phyloP scores from a whole-genome alignment of 2,797 vertebrate species.

The Myiothlypis coronata region DNA sequence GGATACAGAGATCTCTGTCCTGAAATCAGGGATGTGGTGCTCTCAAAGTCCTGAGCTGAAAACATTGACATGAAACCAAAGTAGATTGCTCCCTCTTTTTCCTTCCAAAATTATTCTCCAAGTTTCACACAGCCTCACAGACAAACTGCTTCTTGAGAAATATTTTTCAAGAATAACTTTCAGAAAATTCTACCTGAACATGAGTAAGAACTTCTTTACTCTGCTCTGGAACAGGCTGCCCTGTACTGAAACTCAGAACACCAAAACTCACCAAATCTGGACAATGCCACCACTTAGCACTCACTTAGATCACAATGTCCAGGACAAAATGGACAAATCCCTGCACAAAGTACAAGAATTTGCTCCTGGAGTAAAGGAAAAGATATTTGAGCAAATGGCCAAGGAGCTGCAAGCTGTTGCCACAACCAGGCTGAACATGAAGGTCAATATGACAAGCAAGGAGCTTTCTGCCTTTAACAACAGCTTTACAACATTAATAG shows the following conservation, averaged over 20 bases:
- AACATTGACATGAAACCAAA: not conserved
- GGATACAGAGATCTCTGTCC: not conserved
- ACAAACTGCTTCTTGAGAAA: not conserved
- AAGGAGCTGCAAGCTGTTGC: not conserved
- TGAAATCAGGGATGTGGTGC: rapidly evolving
- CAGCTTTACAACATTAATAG: not conserved
- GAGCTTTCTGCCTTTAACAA: not conserved
- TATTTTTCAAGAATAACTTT: not conserved
- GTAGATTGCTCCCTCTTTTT: not conserved
- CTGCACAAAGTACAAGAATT: not conserved
- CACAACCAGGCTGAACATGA: not conserved
- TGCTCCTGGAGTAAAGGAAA: not conserved
- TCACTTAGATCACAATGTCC: rapidly evolving
- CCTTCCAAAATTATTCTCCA: not conserved
- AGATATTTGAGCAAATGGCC: not conserved
- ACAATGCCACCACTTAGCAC: not conserved
- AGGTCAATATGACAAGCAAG: not conserved
- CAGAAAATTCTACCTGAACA: not conserved
- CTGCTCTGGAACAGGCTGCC: too few relatives aligned
- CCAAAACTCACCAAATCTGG: not conserved
- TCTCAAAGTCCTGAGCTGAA: not conserved
- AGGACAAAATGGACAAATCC: not conserved
- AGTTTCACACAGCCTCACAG: not conserved
- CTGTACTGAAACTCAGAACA: not conserved
- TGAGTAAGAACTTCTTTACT: rapidly evolving